Evolutionary conservation across 2,888 invertebrate genomes (phyloP).

Genomic region (Drosophila neotestacea): DNA sequence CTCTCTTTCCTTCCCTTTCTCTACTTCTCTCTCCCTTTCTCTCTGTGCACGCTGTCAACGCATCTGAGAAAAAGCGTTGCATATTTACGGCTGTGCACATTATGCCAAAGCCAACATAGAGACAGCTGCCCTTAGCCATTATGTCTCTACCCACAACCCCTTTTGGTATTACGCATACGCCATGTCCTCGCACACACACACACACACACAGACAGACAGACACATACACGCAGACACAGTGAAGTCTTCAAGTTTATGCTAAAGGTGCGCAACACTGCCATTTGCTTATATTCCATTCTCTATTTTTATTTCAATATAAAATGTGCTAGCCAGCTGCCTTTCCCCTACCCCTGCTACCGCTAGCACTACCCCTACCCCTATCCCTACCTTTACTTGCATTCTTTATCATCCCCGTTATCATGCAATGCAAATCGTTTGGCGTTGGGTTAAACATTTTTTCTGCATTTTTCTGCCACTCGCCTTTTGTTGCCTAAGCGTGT

Average conservation of each 20-base stretch:
- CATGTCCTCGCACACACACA: constrained; percentile 40
- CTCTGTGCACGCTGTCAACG: constrained; percentile 37
- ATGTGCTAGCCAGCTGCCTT: constrained; percentile 50
- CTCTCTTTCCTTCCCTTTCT: neutral
- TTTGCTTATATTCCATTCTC: constrained; percentile 62
- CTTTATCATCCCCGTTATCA: constrained; percentile 48
- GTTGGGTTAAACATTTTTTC: constrained; percentile 68
- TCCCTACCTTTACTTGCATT: neutral
- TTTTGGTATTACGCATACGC: constrained; percentile 55
- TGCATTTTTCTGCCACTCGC: constrained; percentile 63
- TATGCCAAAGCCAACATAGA: constrained; percentile 52
- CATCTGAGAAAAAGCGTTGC: constrained; percentile 48
- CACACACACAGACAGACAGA: constrained; percentile 5
- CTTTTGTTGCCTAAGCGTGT: constrained; percentile 76
- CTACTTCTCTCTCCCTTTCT: neutral
- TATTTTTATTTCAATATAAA: constrained; percentile 74
- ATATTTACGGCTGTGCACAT: constrained; percentile 59
- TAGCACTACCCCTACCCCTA: neutral
- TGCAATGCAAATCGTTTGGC: constrained; percentile 75
- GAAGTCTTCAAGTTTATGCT: constrained; percentile 73
- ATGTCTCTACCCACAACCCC: constrained; percentile 23
- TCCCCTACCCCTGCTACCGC: neutral
- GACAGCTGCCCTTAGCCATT: constrained; percentile 48
- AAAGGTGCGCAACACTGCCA: constrained; percentile 63
- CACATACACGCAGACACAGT: constrained; percentile 22